Percentiles rank a stretch among this genome's conserved stretches.
These are phyloP conservation scores for Augochlora pura DNA, from an alignment of 1,140 invertebrate species.

Conservation along the genomic window DNA sequence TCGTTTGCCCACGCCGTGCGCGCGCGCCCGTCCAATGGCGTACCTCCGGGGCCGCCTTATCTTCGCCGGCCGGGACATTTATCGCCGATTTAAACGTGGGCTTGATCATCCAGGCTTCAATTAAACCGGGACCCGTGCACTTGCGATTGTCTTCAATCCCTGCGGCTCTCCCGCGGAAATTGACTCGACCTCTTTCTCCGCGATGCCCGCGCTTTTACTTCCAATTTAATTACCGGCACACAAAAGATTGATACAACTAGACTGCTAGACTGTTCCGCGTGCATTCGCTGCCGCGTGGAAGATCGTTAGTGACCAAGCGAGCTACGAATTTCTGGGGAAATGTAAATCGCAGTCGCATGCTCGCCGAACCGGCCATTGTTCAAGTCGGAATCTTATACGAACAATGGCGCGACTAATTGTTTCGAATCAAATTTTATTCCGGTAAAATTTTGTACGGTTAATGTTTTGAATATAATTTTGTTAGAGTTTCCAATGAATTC, in stretches of 20 bases:
- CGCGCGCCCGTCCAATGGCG: background rate
- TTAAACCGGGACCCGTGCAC: background rate
- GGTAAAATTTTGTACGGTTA: no score
- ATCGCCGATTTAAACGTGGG: background rate
- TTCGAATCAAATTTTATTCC: no score
- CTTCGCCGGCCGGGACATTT: background rate
- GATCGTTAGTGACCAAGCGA: no score
- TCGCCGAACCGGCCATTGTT: no score
- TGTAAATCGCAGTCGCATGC: no score
- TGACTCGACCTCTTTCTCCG: background rate
- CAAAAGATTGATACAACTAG: background rate
- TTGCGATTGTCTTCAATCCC: background rate
- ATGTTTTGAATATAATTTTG: no score
- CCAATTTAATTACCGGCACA: background rate
- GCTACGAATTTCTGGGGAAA: no score
- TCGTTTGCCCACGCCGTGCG: conserved; percentile 1
- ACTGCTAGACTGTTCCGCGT: no score
- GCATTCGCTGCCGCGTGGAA: no score
- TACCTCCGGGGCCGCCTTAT: background rate
- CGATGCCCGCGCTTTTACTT: conserved; percentile 23
- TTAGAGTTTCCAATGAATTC: no score
- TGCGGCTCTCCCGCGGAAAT: background rate
- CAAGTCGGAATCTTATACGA: no score
- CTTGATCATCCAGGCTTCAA: background rate
- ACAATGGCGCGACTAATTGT: no score